Evolutionary conservation across 2,888 invertebrate genomes (phyloP).

Genomic region (Macrophya alboannulata): DNA sequence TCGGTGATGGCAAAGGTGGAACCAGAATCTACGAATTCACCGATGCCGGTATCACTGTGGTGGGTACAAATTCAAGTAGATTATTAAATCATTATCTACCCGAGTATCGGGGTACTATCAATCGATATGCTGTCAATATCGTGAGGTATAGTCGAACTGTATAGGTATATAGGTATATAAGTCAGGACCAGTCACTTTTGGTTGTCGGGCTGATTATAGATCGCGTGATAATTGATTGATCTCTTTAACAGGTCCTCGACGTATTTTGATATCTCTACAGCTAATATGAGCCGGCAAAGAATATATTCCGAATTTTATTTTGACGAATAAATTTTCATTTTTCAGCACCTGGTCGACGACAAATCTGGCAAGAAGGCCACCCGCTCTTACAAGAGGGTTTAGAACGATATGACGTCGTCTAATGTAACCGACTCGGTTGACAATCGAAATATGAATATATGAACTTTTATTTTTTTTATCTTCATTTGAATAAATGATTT

Average conservation of each 20-base stretch:
- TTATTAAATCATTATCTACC: not conserved
- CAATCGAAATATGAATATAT: not conserved
- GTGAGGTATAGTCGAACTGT: not conserved
- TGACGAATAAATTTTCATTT: slow-evolving; percentile 43
- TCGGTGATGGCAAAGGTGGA: slow-evolving; percentile 70
- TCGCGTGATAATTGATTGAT: not conserved
- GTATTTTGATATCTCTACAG: not conserved
- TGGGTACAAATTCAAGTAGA: slow-evolving; percentile 65
- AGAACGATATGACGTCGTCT: slow-evolving; percentile 16
- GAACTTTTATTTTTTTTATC: slow-evolving; percentile 16
- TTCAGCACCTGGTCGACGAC: slow-evolving; percentile 71
- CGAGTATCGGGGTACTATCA: not conserved
- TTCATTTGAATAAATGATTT: slow-evolving; percentile 35
- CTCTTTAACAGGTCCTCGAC: not conserved
- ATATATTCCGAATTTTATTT: not conserved
- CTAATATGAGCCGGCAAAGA: not conserved
- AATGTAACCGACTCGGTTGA: not conserved
- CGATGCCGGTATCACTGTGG: slow-evolving; percentile 74
- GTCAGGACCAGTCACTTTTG: not conserved
- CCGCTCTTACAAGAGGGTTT: slow-evolving; percentile 74
- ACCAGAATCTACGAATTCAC: slow-evolving; percentile 75
- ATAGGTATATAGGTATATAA: not conserved
- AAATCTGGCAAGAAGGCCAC: slow-evolving; percentile 69
- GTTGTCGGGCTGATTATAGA: not conserved
- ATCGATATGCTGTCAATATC: not conserved